phyloP scores from a whole-genome alignment of 2,888 invertebrate species.

The Orchestes rusci region DNA sequence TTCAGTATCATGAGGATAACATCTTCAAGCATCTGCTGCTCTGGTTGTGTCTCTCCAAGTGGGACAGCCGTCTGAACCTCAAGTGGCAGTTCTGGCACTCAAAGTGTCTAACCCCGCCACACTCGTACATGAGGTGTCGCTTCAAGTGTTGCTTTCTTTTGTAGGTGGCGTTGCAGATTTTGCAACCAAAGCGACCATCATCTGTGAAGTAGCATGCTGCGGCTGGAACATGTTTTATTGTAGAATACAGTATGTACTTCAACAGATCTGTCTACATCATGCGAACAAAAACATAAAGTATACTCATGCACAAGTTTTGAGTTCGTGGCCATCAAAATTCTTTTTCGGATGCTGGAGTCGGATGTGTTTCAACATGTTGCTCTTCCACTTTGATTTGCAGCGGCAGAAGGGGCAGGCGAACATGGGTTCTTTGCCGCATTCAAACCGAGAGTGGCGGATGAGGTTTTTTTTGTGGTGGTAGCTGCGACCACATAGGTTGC shows the following conservation, averaged over 20 bases:
- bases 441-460: conserved; percentile 26
- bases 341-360: conserved; percentile 8
- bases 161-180: conserved; percentile 19
- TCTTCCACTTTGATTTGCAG: conserved; percentile 14
- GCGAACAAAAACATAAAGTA: no score
- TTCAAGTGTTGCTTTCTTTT: conserved; percentile 21
- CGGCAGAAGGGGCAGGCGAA: conserved; percentile 51
- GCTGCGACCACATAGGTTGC: conserved; percentile 25
- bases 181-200: conserved; percentile 26
- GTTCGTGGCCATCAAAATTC: no score
- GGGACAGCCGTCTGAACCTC: conserved; percentile 17
- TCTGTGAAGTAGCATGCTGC: no score
- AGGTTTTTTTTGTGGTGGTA: conserved; percentile 28
- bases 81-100: conserved; percentile 16
- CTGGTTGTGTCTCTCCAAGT: conserved; percentile 21
- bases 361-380: conserved; percentile 18
- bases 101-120: conserved; percentile 22
- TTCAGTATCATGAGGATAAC: no score
- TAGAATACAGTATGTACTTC: no score
- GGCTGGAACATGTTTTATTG: no score
- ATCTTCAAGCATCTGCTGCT: no score
- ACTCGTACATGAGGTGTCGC: conserved; percentile 20
- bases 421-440: conserved; percentile 55
- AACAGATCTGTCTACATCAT: no score
- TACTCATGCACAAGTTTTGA: no score